Evolutionary conservation across 1,140 invertebrate species (phyloP), one percentile per base, ranked within the genome.

Genomic region (Hyles euphorbiae): DNA sequence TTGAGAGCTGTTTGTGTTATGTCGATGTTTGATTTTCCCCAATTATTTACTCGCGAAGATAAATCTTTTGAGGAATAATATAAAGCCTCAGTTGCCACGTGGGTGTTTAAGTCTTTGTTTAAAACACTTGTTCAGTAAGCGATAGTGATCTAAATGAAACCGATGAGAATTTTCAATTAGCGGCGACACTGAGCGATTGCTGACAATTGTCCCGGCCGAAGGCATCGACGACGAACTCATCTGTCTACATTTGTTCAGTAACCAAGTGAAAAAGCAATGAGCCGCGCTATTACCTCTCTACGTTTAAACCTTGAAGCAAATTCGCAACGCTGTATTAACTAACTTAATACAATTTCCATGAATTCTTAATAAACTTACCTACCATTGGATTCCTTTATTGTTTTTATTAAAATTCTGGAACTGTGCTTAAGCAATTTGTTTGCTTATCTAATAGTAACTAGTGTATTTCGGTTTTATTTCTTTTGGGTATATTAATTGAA

Each of bases 181-280:
- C 65, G 78, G 58, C 58, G 83, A 88, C 85, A 81, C 76, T 88
- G 85, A 88, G 79, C 73, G 83, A 88, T 88, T 61, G 74, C 67
- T 78, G 76, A 81, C 83, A 72, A 87, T 87, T 83, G 83, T 87
- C 81, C 78, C 70, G 73, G 68, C 76, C n/a, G 54, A 34, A 48
- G 73, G 68, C 70, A 67, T 71, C 72, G 72, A 64, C 71, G 72
- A 70, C 78, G 73, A 76, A 67, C 76, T 76, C 82, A 88, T 88
- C 77, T 74, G 76, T 87, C 85, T 86, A 84, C 82, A 85, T 88
- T 88, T 86, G 85, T 86, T 83, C 81, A 82, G 81, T 86, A 86
- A 86, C 85, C 79, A 78, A 88, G 81, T 81, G 83, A 86, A 85
- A 86, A 87, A 79, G 81, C 81, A 85, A 88, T 88, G 85, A 83